A percentile compares a stretch with the other conserved stretches of the same genome.
phyloP scores from a whole-genome alignment of 2,888 invertebrate genomes.

The Tribolium freemani region DNA sequence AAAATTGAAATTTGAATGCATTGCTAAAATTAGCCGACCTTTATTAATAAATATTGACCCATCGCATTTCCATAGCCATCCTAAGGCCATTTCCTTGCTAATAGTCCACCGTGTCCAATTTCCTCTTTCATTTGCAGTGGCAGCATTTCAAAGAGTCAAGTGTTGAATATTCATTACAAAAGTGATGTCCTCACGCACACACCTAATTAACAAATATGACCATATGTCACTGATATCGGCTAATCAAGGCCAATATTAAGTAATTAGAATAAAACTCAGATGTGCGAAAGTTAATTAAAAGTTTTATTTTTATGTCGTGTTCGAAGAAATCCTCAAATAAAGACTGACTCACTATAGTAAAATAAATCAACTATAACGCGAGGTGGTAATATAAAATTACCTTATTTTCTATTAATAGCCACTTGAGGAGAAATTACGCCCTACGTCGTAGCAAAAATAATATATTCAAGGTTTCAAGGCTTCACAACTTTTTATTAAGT shows the following conservation, averaged over 20 bases:
- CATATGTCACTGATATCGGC: not conserved
- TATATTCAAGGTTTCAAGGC: not conserved
- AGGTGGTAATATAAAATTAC: not conserved
- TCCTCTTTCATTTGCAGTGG: conserved; percentile 3
- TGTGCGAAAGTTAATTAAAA: too few species aligned
- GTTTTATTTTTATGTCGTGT: not conserved
- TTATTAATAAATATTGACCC: conserved; percentile 11
- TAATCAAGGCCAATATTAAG: not conserved
- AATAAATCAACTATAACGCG: not conserved
- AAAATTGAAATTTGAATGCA: too few species aligned
- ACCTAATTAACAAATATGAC: not conserved
- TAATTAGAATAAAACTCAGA: not conserved
- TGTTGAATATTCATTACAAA: conserved; percentile 28
- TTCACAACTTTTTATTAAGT: not conserved
- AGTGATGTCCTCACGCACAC: conserved; percentile 26
- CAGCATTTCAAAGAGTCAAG: not conserved
- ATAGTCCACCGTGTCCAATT: conserved; percentile 4
- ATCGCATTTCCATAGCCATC: not conserved
- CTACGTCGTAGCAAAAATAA: not conserved
- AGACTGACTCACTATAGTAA: not conserved
- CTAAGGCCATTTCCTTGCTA: conserved; percentile 13
- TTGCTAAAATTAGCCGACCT: not conserved
- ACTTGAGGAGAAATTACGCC: not conserved
- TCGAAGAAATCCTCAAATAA: not conserved
- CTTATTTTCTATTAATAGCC: not conserved